phyloP scores from a whole-genome alignment of 2,797 vertebrate genomes.

The Arctocebus calabarensis region DNA sequence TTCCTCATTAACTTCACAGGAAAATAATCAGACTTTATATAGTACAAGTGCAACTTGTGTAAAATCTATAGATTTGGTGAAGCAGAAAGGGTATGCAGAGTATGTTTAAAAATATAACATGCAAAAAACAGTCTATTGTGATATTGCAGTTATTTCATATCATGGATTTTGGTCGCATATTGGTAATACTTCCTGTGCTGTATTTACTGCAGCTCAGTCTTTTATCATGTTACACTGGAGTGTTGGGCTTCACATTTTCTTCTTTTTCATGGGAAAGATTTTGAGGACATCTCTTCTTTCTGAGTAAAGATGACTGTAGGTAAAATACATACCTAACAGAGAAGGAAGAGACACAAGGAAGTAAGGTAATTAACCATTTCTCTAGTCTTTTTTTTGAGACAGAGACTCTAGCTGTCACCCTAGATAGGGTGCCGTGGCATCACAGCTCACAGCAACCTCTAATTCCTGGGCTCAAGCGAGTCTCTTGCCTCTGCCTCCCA shows the following conservation, averaged over 20 bases:
- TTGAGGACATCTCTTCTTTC: slow-evolving; percentile 85
- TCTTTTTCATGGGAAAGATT: slow-evolving; percentile 80
- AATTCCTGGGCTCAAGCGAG: no score
- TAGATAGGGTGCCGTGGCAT: no score
- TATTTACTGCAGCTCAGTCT: neutral
- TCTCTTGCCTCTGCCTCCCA: no score
- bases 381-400: no score
- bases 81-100: neutral
- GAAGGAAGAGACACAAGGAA: slow-evolving; percentile 75
- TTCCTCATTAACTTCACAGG: slow-evolving; percentile 54
- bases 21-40: slow-evolving; percentile 41
- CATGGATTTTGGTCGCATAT: neutral
- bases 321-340: slow-evolving; percentile 88
- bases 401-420: no score
- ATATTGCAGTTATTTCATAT: neutral
- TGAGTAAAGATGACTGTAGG: slow-evolving; percentile 83
- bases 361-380: neutral
- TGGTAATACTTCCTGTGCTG: neutral
- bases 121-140: neutral
- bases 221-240: neutral
- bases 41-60: slow-evolving; percentile 1
- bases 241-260: slow-evolving; percentile 83
- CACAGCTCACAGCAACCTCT: no score
- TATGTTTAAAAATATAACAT: neutral
- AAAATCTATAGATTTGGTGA: slow-evolving; percentile 40